Evolutionary conservation across 92 coral and sea anemone species (phyloP), one percentile per base, ranked within the genome.

Genomic region (Siderastrea siderea): DNA sequence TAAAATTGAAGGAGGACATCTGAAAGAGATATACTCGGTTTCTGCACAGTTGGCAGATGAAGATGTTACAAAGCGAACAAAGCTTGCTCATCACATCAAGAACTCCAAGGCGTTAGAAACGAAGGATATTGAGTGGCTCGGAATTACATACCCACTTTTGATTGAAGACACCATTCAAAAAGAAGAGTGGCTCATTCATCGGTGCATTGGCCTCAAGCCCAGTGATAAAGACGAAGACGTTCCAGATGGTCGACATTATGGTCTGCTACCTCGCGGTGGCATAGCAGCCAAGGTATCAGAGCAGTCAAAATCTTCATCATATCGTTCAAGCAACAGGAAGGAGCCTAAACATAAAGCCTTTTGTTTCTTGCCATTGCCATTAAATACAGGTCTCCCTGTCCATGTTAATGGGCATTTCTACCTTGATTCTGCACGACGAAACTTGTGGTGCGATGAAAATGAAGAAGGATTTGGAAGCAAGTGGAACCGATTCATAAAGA

Each of bases 191-290:
- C 91, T 96, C 5, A 94, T 94, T 55, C 93, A 92, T 77, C 98
- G 93, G 69, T 26, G 88, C 46, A 44, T 96, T 87, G 93, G 95
- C 58, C 12, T 83, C 26, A 80, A 78, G 60, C 73, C 46, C 60
- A 3, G 50, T 3, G 84, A 54, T 3, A 65, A 71, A 55, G 72
- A 57, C 38, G 77, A 68, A 0, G 70, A 74, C 9, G 74, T 94
- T 19, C 98, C 99, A 2, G 85, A 93, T 50, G 98, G 99, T 61
- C 90, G 62, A 19, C 77, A 10, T 38, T 74, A 76, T 75, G 99
- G 98, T n/a, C 89, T 96, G 48, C 90, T 96, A 19, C 99, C 99
- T 11, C 99, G 96, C 10, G 99, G 83, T 63, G 99, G 99, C 38
- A 78, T 94, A 12, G 98, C 99, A 16, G 94, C 95, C 13, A 92